These are phyloP conservation scores for Furcula furcula DNA, from an alignment of 2,888 invertebrate species.

Conservation along the genomic window DNA sequence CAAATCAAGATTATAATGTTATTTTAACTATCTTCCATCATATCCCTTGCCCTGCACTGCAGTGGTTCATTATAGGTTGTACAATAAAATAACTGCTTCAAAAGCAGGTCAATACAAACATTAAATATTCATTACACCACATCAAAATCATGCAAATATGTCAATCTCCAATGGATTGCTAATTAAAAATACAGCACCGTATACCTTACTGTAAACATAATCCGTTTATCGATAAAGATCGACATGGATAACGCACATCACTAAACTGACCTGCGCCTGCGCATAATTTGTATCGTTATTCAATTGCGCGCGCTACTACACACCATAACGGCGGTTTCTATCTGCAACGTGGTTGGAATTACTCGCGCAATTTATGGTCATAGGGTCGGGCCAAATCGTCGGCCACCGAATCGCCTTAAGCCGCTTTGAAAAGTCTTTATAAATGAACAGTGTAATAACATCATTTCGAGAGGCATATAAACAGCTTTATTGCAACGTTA, in stretches of 20 bases:
- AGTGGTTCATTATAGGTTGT: too few relatives aligned
- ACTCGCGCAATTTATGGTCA: constrained; percentile 8
- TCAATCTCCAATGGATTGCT: not conserved
- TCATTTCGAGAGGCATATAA: too few relatives aligned
- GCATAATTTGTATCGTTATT: constrained; percentile 64
- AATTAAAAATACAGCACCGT: not conserved
- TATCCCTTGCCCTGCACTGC: too few relatives aligned
- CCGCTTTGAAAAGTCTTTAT: too few relatives aligned
- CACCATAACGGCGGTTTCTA: constrained; percentile 34
- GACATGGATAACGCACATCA: constrained; percentile 29
- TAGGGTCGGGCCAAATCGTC: too few relatives aligned
- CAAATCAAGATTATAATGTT: too few relatives aligned
- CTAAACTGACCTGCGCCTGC: constrained; percentile 35
- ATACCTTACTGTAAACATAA: not conserved
- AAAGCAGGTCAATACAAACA: too few relatives aligned
- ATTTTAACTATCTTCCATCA: too few relatives aligned
- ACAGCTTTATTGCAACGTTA: too few relatives aligned
- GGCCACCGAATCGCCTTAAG: too few relatives aligned
- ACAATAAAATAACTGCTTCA: too few relatives aligned
- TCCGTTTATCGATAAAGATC: constrained; percentile 34
- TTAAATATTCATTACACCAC: not conserved
- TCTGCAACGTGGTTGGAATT: constrained; percentile 48
- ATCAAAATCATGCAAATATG: not conserved
- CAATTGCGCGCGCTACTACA: constrained; percentile 53
- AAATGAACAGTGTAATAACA: too few relatives aligned